Percentiles rank a stretch among this genome's conserved stretches.
phyloP scores from a whole-genome alignment of 2,888 invertebrate species.

The Quadriops clusia region DNA sequence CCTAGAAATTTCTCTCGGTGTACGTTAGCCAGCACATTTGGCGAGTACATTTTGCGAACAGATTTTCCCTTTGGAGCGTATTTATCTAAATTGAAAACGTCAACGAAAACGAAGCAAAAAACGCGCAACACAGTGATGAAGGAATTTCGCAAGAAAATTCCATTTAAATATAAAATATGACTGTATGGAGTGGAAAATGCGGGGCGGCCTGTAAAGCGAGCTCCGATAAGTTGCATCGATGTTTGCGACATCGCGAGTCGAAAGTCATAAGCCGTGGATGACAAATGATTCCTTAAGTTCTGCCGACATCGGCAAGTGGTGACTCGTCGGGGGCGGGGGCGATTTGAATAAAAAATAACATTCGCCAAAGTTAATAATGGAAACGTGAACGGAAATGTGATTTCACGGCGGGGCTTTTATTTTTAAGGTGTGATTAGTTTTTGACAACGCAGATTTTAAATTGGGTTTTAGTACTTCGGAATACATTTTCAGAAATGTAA shows the following conservation, averaged over 20 bases:
- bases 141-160: no score
- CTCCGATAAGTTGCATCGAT: no score
- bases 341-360: slow-evolving; percentile 40
- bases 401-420: slow-evolving; percentile 32
- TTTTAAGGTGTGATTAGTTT: slow-evolving; percentile 36
- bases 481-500: slow-evolving; percentile 31
- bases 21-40: no score
- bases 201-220: no score
- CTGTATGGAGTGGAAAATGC: no score
- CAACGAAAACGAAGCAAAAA: no score
- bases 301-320: slow-evolving; percentile 22
- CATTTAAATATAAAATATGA: no score
- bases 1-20: no score
- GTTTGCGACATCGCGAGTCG: slow-evolving; percentile 12
- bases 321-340: slow-evolving; percentile 13
- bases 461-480: slow-evolving; percentile 33
- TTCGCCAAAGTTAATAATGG: slow-evolving; percentile 39
- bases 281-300: slow-evolving; percentile 34
- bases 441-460: slow-evolving; percentile 33
- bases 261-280: slow-evolving; percentile 33
- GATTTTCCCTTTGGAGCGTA: no score
- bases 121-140: no score
- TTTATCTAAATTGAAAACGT: no score
- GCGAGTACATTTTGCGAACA: no score
- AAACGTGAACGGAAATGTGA: slow-evolving; percentile 39